Evolutionary conservation across 2,797 vertebrate genomes (phyloP).

Genomic region (Dryobates pubescens): DNA sequence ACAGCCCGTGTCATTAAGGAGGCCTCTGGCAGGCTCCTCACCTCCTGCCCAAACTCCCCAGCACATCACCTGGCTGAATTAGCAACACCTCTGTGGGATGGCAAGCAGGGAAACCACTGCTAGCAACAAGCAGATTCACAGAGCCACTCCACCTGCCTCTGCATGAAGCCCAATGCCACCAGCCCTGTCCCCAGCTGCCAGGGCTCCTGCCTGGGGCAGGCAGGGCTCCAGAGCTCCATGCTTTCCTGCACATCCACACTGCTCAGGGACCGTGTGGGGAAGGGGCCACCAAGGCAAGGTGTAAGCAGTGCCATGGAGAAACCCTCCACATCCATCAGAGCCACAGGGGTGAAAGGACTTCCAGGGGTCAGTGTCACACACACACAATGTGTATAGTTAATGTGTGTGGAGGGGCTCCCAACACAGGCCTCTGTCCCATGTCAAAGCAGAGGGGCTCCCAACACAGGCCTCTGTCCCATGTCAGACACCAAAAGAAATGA

Average conservation of each 20-base stretch:
- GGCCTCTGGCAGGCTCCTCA: background rate
- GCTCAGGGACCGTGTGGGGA: background rate
- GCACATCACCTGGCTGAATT: background rate
- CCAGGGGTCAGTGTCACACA: too few relatives aligned
- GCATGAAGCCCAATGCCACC: background rate
- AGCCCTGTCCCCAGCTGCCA: background rate
- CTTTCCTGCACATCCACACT: background rate
- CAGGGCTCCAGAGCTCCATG: background rate
- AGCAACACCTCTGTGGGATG: background rate
- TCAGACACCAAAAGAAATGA: background rate
- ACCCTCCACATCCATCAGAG: background rate
- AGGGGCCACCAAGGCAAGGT: background rate
- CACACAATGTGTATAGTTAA: fast-evolving
- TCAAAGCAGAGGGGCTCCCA: background rate
- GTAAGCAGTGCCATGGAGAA: background rate
- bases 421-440: background rate
- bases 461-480: background rate
- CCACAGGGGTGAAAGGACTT: background rate
- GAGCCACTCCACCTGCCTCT: background rate
- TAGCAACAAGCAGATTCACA: background rate
- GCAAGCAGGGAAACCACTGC: background rate
- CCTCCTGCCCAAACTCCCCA: background rate
- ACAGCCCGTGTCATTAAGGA: background rate
- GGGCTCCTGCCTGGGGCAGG: background rate
- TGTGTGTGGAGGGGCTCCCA: background rate